These are phyloP conservation scores for Cephus sareptanus DNA, from an alignment of 2,888 invertebrate species.

Conservation along the genomic window DNA sequence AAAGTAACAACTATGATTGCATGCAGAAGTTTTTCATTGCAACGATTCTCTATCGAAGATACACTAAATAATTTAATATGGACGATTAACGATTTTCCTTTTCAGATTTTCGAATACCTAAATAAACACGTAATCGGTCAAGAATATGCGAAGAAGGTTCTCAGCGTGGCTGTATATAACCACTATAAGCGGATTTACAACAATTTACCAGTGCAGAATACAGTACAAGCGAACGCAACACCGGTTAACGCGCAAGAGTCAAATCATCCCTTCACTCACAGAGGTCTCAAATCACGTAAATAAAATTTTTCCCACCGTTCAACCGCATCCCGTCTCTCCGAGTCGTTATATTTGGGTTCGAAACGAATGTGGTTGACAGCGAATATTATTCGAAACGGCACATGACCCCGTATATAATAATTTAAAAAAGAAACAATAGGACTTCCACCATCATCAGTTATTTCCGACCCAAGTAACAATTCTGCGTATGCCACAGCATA, in stretches of 20 bases:
- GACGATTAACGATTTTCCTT: slow-evolving; percentile 23
- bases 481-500: not conserved
- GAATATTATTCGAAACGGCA: not conserved
- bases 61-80: too few relatives aligned
- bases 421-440: not conserved
- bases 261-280: slow-evolving; percentile 77
- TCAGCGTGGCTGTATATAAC: slow-evolving; percentile 98
- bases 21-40: too few relatives aligned
- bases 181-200: slow-evolving; percentile 98
- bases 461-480: not conserved
- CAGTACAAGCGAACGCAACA: slow-evolving; percentile 46
- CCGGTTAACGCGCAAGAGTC: slow-evolving; percentile 71
- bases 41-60: too few relatives aligned
- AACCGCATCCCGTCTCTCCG: not conserved
- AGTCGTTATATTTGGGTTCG: not conserved
- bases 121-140: slow-evolving; percentile 98
- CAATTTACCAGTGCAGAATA: slow-evolving; percentile 75
- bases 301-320: slow-evolving; percentile 33
- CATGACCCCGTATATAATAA: not conserved
- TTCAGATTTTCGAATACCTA: slow-evolving; percentile 91
- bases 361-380: not conserved
- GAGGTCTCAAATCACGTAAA: slow-evolving; percentile 72
- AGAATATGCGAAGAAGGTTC: slow-evolving; percentile 95
- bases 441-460: not conserved
- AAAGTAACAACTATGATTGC: not conserved